Conservation (phyloP, 2,113 vertebrate species). For the Marmota flaviventris region DNA sequence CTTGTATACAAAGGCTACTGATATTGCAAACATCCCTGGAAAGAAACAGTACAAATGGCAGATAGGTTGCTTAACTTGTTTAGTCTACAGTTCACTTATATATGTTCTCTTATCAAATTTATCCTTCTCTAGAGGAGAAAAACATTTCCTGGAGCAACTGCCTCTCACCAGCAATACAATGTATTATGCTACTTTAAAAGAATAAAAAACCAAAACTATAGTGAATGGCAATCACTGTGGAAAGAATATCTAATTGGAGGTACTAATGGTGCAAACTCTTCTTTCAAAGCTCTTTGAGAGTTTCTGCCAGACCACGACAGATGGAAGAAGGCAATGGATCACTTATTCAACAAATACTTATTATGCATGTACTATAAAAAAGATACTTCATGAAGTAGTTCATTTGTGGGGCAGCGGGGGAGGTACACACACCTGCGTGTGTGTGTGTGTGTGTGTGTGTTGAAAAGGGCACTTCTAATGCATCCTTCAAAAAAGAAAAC, state of each 20-base stretch:
- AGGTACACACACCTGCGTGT: too few species aligned
- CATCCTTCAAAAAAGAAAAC: constrained; percentile 38
- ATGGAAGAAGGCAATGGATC: constrained; percentile 18
- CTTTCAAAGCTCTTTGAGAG: constrained; percentile 31
- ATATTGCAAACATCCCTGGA: neutral
- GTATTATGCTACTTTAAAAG: constrained; percentile 5
- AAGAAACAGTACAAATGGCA: neutral
- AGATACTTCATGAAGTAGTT: neutral
- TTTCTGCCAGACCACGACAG: neutral
- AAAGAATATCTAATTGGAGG: neutral
- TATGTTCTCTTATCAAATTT: constrained; percentile 49
- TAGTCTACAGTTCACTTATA: neutral
- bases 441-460: neutral
- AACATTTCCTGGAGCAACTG: neutral
- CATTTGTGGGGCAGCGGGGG: neutral
- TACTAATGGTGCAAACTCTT: neutral
- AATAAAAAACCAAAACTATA: neutral
- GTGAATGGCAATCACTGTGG: constrained; percentile 11
- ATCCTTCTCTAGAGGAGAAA: neutral
- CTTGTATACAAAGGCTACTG: neutral
- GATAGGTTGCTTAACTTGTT: neutral
- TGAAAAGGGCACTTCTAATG: neutral
- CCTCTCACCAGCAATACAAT: neutral
- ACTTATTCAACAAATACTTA: constrained; percentile 55
- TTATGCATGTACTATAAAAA: neutral